Evolutionary conservation across 2,888 invertebrate genomes (phyloP).

Genomic region (Agrotis puta): DNA sequence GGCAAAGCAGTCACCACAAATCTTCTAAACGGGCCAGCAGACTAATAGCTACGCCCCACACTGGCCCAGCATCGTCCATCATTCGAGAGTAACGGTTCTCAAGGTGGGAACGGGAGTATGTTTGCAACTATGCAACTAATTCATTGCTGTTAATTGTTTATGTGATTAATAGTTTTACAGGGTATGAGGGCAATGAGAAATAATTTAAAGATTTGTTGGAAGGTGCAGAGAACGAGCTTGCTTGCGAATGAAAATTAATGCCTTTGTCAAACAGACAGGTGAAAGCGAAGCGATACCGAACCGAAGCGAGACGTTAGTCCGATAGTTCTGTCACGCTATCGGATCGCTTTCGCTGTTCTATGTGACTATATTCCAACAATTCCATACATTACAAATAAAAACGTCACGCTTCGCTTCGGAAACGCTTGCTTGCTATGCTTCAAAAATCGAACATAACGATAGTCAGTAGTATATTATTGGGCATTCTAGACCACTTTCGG

Average conservation of each 20-base stretch:
- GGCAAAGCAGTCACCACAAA: constrained; percentile 26
- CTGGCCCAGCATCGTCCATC: constrained; percentile 37
- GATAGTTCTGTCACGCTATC: too few species aligned
- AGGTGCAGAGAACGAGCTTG: background rate
- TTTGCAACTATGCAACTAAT: constrained; percentile 18
- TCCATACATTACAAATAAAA: too few species aligned
- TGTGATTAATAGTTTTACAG: constrained; percentile 48
- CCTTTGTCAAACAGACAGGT: too few species aligned
- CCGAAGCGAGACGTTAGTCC: too few species aligned
- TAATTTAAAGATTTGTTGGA: background rate
- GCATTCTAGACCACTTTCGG: too few species aligned
- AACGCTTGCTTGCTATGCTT: too few species aligned
- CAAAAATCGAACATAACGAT: too few species aligned
- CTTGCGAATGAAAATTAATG: background rate
- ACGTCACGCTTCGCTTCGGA: too few species aligned
- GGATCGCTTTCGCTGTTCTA: too few species aligned
- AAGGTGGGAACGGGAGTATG: constrained; percentile 27
- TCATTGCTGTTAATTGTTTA: constrained; percentile 45
- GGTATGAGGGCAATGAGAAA: constrained; percentile 3
- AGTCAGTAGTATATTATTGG: too few species aligned
- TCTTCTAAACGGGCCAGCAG: constrained; percentile 4
- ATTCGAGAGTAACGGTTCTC: constrained; percentile 41
- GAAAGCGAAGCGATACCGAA: too few species aligned
- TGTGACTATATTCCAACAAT: too few species aligned
- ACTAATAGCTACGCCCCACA: constrained; percentile 33